Base-by-base conservation (phyloP, 2,888 invertebrate genomes). In the Belgica antarctica region DNA sequence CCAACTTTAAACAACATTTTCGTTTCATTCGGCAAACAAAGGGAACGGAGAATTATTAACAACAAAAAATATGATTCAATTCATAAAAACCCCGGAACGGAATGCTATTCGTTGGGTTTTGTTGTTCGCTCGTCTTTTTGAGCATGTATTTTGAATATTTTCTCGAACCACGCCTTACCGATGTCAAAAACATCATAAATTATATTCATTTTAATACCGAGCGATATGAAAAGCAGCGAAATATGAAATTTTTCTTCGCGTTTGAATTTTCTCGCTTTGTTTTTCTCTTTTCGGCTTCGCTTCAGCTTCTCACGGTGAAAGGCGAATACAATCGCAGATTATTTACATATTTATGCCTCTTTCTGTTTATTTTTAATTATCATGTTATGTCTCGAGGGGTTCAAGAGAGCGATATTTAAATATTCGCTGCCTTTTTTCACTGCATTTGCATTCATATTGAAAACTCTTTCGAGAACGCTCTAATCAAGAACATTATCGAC, bases 141-240 rank as follows among this genome's bases (percentile, higher is more conserved):
- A 41, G 41, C 41, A 41, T 41, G 5, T 52, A 52, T 52, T 25
- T 61, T 24, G 25, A 61, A 61, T 27, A 61, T 61, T 61, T 61
- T 27, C 5, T 10, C 41, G 5, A 52, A 66, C 47, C 66, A 66
- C 66, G 66, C 66, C 66, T 66, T 17, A 17, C 17, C 41, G 28
- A 47, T 66, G 66, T 66, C 66, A 66, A 66, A 47, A 63, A 47
- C 3, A n/a, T 66, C 66, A 66, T 66, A 66, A 66, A 66, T 66
- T 47, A 66, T 66, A n/a, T 63, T 12, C 22, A n/a, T 46, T 46
- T 46, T 31, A 7, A 31, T 31, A 7, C 10, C 5, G n/a, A 41
- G 41, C 41, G 41, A 41, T 41, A 41, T 41, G 41, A 41, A 31
- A 31, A 31, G 41, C 2, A 41, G 41, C 41, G 41, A 10, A 10